Conservation (phyloP, 2,888 invertebrate species). For the Orthosia cruda region DNA sequence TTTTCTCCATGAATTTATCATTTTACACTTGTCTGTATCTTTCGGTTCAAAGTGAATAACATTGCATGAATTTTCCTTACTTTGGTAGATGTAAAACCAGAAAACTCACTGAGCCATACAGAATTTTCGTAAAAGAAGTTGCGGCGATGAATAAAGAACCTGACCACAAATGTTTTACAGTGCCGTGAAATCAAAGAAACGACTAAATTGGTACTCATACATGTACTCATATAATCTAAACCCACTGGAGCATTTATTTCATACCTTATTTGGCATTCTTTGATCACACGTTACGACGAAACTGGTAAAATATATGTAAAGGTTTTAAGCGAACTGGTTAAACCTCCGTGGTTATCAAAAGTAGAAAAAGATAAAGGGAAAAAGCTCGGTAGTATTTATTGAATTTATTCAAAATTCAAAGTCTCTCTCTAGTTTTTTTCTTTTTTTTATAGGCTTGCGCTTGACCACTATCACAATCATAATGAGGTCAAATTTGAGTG, state of each 20-base stretch:
- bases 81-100: slow-evolving; percentile 11
- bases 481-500: no score
- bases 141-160: slow-evolving; percentile 1
- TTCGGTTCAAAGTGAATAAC: slow-evolving; percentile 15
- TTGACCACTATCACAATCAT: no score
- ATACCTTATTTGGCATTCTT: slow-evolving; percentile 22
- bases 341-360: neutral
- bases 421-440: no score
- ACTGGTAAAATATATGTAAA: slow-evolving; percentile 13
- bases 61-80: slow-evolving; percentile 9
- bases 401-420: no score
- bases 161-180: slow-evolving; percentile 22
- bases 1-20: no score
- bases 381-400: no score
- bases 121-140: slow-evolving; percentile 31
- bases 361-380: neutral
- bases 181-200: slow-evolving; percentile 34
- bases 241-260: slow-evolving; percentile 19
- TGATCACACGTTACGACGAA: slow-evolving; percentile 20
- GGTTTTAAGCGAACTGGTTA: slow-evolving; percentile 2
- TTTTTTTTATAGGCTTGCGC: no score
- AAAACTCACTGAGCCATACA: slow-evolving; percentile 38
- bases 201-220: neutral
- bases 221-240: slow-evolving; percentile 16
- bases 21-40: slow-evolving; percentile 17